phyloP scores from a whole-genome alignment of 1,140 invertebrate genomes.

The Drosophila tsacasi region DNA sequence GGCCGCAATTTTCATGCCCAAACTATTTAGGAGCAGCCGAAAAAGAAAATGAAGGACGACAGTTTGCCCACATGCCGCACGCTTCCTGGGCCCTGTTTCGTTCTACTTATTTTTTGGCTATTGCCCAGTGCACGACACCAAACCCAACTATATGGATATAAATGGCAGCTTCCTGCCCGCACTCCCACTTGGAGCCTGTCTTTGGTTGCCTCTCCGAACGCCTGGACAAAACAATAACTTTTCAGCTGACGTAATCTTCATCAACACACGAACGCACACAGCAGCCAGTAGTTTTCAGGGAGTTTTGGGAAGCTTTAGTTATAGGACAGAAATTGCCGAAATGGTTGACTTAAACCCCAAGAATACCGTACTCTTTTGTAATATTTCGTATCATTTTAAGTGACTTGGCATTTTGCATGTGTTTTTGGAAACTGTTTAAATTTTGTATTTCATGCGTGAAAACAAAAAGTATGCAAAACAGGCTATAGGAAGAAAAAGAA shows the following conservation, averaged over 20 bases:
- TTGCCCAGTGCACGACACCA: conserved; percentile 41
- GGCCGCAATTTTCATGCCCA: conserved; percentile 67
- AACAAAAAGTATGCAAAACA: not conserved
- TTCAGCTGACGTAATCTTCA: conserved; percentile 83
- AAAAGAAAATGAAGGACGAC: conserved; percentile 53
- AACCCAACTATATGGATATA: conserved; percentile 70
- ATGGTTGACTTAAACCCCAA: conserved; percentile 18
- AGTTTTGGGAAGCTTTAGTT: conserved; percentile 16
- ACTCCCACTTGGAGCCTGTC: conserved; percentile 34
- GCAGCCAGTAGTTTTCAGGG: conserved; percentile 1
- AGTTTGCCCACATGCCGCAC: conserved; percentile 69
- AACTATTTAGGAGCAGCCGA: conserved; percentile 57
- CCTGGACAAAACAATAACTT: conserved; percentile 77
- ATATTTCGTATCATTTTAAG: conserved; percentile 24
- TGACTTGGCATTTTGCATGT: conserved; percentile 19
- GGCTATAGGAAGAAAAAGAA: not conserved
- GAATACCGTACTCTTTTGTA: conserved; percentile 12
- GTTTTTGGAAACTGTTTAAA: conserved; percentile 2
- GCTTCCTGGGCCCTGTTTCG: conserved; percentile 62
- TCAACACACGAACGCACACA: conserved; percentile 58
- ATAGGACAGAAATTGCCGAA: conserved; percentile 21
- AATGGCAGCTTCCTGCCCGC: conserved; percentile 56
- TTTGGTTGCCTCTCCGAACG: conserved; percentile 51
- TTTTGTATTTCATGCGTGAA: not conserved
- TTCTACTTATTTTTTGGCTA: conserved; percentile 27